A percentile compares a stretch with the other conserved stretches of the same genome.
phyloP scores from a whole-genome alignment of 37 sponge, comb jelly and placozoan species.

The Cladorhizidae sp. region DNA sequence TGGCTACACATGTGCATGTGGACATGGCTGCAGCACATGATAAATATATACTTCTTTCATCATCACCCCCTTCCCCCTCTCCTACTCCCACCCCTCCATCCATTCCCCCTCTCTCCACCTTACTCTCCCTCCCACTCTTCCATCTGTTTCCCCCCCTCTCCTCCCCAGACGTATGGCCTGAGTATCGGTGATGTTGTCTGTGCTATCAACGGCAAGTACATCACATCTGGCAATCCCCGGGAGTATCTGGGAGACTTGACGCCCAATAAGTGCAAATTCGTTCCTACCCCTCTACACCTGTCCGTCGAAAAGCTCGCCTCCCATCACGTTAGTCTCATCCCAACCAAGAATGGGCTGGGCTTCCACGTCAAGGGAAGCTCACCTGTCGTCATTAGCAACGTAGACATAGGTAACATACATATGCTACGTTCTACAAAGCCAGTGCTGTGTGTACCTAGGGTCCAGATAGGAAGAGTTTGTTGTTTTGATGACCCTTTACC shows the following conservation, averaged over 20 bases:
- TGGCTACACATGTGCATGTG: too few species aligned
- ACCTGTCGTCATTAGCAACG: constrained; percentile 57
- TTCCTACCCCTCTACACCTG: constrained; percentile 20
- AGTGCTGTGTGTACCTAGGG: too few species aligned
- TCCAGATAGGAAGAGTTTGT: too few species aligned
- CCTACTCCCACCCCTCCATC: background rate
- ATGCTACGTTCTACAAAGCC: background rate
- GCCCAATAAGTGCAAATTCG: background rate
- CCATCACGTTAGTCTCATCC: background rate
- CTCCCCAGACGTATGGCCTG: constrained; percentile 42
- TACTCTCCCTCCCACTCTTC: background rate
- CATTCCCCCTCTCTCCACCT: background rate
- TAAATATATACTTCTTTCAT: too few species aligned
- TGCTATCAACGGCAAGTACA: constrained; percentile 45
- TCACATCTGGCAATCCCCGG: background rate
- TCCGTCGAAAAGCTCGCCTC: constrained; percentile 12
- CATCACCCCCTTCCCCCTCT: background rate
- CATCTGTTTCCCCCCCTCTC: background rate
- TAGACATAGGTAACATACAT: constrained; percentile 52
- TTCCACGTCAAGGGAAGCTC: constrained; percentile 61
- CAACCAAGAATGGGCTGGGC: constrained; percentile 40
- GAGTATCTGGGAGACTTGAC: background rate
- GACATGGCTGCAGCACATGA: too few species aligned
- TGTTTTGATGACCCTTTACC: too few species aligned
- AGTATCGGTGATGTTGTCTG: constrained; percentile 33